Base-by-base conservation (phyloP, 2,888 invertebrate genomes). In the Mesodorylaimus sp. region DNA sequence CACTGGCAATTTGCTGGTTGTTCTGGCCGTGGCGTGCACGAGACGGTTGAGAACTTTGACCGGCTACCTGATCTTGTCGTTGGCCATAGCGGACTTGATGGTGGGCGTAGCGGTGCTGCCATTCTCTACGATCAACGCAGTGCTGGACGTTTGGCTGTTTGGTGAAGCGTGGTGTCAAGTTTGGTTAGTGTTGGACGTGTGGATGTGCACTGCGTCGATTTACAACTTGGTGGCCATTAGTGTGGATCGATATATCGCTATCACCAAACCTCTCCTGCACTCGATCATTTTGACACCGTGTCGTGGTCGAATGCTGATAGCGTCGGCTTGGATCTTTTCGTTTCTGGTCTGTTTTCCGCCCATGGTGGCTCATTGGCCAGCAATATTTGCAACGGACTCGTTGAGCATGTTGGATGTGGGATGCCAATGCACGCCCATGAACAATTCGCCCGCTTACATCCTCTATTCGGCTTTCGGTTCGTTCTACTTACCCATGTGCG, bases 171-270 rank as follows among this genome's bases (percentile, higher is more conserved):
- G 91, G 87, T 95, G 93, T 72, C 82, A 83, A 53, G 79, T 88
- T 57, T 95, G 93, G 93, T 74, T 95, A 55, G 91, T 93, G 0
- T 79, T 91, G 51, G 95, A 95, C 70, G 93, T 95, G 13, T 89
- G 91, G 87, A 83, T 93, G 83, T 93, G 91, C 72, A 95, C 95
- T 0, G 88, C 93, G 0, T 89, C 88, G 60, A 93, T 93, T 62
- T 75, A 93, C 59, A 93, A 93, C 70, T 76, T 93, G 50, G 89
- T 89, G 67, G 91, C 87, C 60, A 93, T 93, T 66, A 87, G 87
- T 19, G 73, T 93, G 65, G 93, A 69, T 54, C 62, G 75, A 19
- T 95, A 93, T 73, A 82, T 95, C 60, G 95, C 95, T 25, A 91
- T 95, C 53, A 91, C 91, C 38, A 76, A 88, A 49, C 95, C 95